phyloP scores from a whole-genome alignment of 2,797 vertebrate genomes.

The Xyrichtys novacula region DNA sequence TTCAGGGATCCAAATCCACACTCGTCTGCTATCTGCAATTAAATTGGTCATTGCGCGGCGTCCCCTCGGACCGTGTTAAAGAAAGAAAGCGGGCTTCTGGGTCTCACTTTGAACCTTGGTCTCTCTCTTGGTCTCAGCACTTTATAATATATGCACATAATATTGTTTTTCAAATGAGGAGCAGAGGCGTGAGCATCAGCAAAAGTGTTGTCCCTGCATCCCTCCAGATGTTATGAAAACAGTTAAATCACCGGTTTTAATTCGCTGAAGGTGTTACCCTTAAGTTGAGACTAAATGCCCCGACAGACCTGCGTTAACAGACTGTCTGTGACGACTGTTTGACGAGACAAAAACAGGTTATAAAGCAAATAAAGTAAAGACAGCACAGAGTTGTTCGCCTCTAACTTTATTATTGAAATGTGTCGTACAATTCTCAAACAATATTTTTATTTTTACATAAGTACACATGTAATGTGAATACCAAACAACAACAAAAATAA shows the following conservation, averaged over 20 bases:
- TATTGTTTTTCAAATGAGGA: background rate
- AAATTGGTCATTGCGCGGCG: background rate
- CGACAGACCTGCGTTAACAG: no score
- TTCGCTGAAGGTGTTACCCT: no score
- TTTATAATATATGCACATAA: constrained; percentile 7
- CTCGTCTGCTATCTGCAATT: background rate
- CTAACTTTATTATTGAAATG: constrained; percentile 76
- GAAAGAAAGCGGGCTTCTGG: background rate
- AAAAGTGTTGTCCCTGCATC: background rate
- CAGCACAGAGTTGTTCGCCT: constrained; percentile 30
- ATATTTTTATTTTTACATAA: constrained; percentile 69
- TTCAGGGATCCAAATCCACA: background rate
- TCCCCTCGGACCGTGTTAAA: background rate
- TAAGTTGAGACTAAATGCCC: no score
- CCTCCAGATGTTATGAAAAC: background rate
- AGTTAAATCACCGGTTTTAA: background rate
- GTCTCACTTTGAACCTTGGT: background rate
- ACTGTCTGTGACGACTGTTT: no score
- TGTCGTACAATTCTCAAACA: constrained; percentile 75
- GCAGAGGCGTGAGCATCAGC: background rate
- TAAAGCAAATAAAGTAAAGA: no score
- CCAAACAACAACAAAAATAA: constrained; percentile 73
- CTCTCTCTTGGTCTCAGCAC: background rate
- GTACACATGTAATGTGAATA: constrained; percentile 57
- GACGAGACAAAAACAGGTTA: no score